Evolutionary conservation across 64 coral and sea anemone species (phyloP), one percentile per base, ranked within the genome.

Genomic region (Anthopleura sola): DNA sequence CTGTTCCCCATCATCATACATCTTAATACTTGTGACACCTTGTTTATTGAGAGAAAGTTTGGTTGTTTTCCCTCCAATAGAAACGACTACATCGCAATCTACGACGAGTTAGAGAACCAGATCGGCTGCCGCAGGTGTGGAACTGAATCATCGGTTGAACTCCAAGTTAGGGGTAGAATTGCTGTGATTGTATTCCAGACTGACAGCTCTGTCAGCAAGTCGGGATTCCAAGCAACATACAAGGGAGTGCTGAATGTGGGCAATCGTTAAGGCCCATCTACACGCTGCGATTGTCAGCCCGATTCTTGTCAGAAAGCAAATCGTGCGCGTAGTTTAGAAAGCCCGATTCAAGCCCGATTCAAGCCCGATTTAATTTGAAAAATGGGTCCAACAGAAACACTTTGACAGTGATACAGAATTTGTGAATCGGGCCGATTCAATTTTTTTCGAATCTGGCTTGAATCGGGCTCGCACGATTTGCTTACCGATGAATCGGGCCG

Each of bases 91-190:
- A 56, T 96, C 49, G 88, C 88, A 28, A 44, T 96, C 21, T 54
- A 89, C 24, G 94, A 96, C 36, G 66, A 88, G 17, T 40, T 96
- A 49, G 87, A 87, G 48, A 96, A 96, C 37, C 90, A 96, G 69
- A 90, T 96, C 24, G 94, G 90, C 29, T 82, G 84, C 23, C 84
- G 94, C 14, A 82, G 85, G 36, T 96, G 94, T 47, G 94, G 90
- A 4, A 69, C 54, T 51, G 39, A 75, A 37, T 66, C 60, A 40
- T 87, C 90, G 32, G 46, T 92, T n/a, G 28, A 80, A 23, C 60
- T 90, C 55, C 71, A 89, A 39, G 66, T 96, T 64, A 89, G 82
- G 75, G 94, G 94, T 37, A 92, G 87, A 33, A 82, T 62, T 6
- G 94, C 90, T 0, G 85, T 87, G 24, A 78, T 96, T 21, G 87